These are phyloP conservation scores for Malurus melanocephalus DNA, from an alignment of 2,113 vertebrate genomes.

Conservation along the genomic window DNA sequence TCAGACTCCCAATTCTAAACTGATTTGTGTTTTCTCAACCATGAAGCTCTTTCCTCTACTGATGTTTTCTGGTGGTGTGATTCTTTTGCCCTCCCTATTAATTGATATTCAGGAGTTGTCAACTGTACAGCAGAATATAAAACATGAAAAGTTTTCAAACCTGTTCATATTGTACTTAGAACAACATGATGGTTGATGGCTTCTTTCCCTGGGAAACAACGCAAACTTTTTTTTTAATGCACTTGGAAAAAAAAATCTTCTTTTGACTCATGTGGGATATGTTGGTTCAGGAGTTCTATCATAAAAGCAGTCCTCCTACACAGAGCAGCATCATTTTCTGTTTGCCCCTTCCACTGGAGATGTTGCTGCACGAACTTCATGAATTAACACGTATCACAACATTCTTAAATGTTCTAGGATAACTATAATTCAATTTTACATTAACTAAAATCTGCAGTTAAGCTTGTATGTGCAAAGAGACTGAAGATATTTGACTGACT, in stretches of 20 bases:
- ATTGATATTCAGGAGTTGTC: not conserved
- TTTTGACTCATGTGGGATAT: not conserved
- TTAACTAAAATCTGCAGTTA: not conserved
- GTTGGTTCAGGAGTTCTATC: not conserved
- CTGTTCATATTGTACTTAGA: not conserved
- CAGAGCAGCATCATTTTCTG: not conserved
- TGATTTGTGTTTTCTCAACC: conserved; percentile 25
- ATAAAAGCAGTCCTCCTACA: not conserved
- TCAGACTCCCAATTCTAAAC: not conserved
- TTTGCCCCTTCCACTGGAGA: not conserved
- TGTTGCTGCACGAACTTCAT: not conserved
- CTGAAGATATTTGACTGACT: not conserved
- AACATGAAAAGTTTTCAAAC: conserved; percentile 13
- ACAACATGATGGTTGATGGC: not conserved
- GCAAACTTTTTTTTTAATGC: not conserved
- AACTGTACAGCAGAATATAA: conserved; percentile 1
- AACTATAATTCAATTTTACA: not conserved
- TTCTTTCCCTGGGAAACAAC: not conserved
- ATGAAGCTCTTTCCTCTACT: conserved; percentile 12
- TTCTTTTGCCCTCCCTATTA: conserved; percentile 24
- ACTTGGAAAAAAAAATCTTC: not conserved
- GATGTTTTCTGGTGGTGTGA: conserved; percentile 22
- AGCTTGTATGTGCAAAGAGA: not conserved
- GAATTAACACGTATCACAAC: not conserved
- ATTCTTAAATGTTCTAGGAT: not conserved